Conservation (phyloP, 2,113 vertebrate species). For the Myotis yumanensis region DNA sequence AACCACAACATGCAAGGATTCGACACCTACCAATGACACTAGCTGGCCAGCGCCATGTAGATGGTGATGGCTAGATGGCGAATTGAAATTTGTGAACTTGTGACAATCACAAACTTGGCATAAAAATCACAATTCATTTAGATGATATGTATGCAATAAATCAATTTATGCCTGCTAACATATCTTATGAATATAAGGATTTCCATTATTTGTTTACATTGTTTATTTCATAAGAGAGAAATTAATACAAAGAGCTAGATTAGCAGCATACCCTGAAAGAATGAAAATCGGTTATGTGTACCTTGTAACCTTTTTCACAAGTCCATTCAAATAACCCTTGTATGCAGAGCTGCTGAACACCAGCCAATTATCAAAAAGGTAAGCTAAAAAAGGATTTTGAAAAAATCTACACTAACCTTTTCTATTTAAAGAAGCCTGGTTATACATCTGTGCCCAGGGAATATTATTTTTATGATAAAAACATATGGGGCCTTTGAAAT, state of each 20-base stretch:
- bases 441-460: neutral
- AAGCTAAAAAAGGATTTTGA: slow-evolving; percentile 33
- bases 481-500: neutral
- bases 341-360: slow-evolving; percentile 38
- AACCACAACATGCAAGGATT: slow-evolving; percentile 99
- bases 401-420: neutral
- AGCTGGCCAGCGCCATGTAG: slow-evolving; percentile 75
- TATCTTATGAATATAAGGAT: neutral
- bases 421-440: slow-evolving; percentile 39
- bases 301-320: neutral
- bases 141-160: neutral
- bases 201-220: neutral
- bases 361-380: slow-evolving; percentile 40
- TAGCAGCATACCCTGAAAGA: neutral
- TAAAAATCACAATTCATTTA: slow-evolving; percentile 80
- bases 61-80: slow-evolving; percentile 78
- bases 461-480: slow-evolving; percentile 17
- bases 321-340: neutral
- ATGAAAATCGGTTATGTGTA: neutral
- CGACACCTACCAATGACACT: slow-evolving; percentile 95
- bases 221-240: slow-evolving; percentile 26
- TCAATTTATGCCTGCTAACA: neutral
- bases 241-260: neutral
- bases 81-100: slow-evolving; percentile 86
- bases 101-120: slow-evolving; percentile 89